These are phyloP conservation scores for Branchipolynoe longqiensis DNA, from an alignment of 2,888 invertebrate species.

Conservation along the genomic window DNA sequence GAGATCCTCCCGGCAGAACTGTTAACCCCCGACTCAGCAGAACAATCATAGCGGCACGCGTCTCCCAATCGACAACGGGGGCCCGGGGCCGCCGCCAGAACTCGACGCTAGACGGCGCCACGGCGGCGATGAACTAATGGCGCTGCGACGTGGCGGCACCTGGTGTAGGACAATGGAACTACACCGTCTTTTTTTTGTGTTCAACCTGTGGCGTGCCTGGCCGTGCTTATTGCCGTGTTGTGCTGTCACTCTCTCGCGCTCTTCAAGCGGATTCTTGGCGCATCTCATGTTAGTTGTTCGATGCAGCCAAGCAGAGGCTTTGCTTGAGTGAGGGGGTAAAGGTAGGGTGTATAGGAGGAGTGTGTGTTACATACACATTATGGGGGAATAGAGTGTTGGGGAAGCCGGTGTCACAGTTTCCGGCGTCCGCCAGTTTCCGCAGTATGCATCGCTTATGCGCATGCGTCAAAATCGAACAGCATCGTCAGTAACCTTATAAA, in stretches of 20 bases:
- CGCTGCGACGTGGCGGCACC: slow-evolving; percentile 30
- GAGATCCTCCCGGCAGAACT: slow-evolving; percentile 58
- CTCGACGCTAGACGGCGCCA: not conserved
- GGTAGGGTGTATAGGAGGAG: not conserved
- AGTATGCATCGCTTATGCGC: no score
- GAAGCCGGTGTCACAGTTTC: no score
- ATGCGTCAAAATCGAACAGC: no score
- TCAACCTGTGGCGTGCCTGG: not conserved
- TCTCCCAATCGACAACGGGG: not conserved
- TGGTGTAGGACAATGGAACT: not conserved
- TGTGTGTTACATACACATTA: no score
- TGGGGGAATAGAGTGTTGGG: no score
- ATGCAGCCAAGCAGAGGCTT: not conserved
- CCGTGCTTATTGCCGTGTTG: no score
- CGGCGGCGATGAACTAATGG: not conserved
- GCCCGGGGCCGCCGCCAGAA: not conserved
- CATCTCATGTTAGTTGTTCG: not conserved
- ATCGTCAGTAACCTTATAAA: no score
- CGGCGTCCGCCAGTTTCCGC: no score
- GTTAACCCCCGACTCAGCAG: slow-evolving; percentile 26
- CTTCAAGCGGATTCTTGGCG: not conserved
- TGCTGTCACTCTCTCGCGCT: no score
- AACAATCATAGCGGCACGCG: slow-evolving; percentile 28
- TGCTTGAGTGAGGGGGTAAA: not conserved
- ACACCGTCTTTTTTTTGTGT: slow-evolving; percentile 10